Conservation (phyloP, 2,888 invertebrate genomes). For the Melieria crassipennis region DNA sequence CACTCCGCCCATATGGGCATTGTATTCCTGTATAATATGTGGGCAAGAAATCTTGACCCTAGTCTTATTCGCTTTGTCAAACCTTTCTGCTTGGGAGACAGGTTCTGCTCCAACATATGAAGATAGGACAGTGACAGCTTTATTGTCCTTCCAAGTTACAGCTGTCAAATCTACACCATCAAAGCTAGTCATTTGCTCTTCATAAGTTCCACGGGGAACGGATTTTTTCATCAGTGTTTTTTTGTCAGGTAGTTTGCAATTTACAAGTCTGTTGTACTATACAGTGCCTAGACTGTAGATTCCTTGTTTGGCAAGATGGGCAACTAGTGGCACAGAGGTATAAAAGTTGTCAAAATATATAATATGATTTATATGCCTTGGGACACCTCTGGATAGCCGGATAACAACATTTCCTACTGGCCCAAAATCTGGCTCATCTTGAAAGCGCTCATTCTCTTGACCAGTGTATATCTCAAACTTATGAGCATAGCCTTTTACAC, state of each 20-base stretch:
- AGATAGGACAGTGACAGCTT: background rate
- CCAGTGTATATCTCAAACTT: slow-evolving; percentile 31
- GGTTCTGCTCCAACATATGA: slow-evolving; percentile 9
- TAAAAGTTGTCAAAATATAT: slow-evolving; percentile 30
- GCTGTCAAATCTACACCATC: slow-evolving; percentile 24
- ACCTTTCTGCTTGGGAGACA: background rate
- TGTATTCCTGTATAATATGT: background rate
- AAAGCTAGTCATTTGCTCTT: slow-evolving; percentile 22
- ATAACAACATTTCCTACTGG: slow-evolving; percentile 27
- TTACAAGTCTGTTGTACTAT: slow-evolving; percentile 31
- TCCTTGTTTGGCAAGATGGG: slow-evolving; percentile 17
- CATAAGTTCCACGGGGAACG: slow-evolving; percentile 26
- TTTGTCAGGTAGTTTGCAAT: slow-evolving; percentile 27
- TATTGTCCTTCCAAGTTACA: slow-evolving; percentile 14
- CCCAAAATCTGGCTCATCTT: background rate
- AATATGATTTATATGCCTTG: slow-evolving; percentile 27
- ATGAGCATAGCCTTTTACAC: slow-evolving; percentile 28
- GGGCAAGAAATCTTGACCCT: slow-evolving; percentile 9
- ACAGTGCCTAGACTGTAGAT: slow-evolving; percentile 29
- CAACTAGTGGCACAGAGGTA: slow-evolving; percentile 22
- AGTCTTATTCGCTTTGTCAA: slow-evolving; percentile 5
- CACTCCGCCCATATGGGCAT: slow-evolving; percentile 30
- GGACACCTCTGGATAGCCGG: slow-evolving; percentile 29
- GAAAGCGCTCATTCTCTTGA: background rate
- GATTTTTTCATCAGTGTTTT: slow-evolving; percentile 34